Conservation (phyloP, 2,113 vertebrate species). For the Neomonachus schauinslandi region DNA sequence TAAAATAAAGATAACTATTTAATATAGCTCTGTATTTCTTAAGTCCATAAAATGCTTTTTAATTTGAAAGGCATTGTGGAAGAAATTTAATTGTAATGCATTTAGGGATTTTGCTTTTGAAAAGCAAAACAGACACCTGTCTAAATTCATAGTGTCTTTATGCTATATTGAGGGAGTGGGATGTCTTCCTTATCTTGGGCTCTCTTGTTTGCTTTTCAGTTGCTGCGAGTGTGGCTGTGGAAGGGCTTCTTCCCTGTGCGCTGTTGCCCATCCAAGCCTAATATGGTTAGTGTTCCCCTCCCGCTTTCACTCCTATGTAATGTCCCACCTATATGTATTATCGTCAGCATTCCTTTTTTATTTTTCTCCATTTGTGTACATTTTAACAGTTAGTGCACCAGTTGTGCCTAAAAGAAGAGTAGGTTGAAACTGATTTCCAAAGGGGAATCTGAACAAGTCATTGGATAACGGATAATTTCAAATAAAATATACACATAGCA, state of each 20-base stretch:
- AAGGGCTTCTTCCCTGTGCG: slow-evolving; percentile 89
- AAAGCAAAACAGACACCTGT: slow-evolving; percentile 32
- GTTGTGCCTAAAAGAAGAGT: neutral
- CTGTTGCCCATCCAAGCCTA: slow-evolving; percentile 90
- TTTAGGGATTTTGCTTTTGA: neutral
- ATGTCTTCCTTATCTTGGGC: slow-evolving; percentile 86
- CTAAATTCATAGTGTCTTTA: slow-evolving; percentile 75
- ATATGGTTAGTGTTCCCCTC: slow-evolving; percentile 88
- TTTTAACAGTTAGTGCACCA: neutral
- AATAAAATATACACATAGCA: neutral
- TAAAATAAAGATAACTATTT: neutral
- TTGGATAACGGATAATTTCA: neutral
- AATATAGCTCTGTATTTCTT: neutral
- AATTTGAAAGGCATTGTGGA: neutral
- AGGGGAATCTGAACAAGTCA: neutral
- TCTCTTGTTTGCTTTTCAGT: slow-evolving; percentile 90
- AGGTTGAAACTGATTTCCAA: slow-evolving; percentile 4
- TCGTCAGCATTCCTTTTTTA: slow-evolving; percentile 71
- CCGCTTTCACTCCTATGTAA: slow-evolving; percentile 72
- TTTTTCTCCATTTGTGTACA: slow-evolving; percentile 59
- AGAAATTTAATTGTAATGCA: neutral
- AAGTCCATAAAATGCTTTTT: neutral
- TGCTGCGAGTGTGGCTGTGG: slow-evolving; percentile 90
- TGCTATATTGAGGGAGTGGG: slow-evolving; percentile 74
- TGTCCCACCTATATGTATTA: slow-evolving; percentile 79